Evolutionary conservation across 2,113 vertebrate species (phyloP).

Genomic region (Pholis gunnellus): DNA sequence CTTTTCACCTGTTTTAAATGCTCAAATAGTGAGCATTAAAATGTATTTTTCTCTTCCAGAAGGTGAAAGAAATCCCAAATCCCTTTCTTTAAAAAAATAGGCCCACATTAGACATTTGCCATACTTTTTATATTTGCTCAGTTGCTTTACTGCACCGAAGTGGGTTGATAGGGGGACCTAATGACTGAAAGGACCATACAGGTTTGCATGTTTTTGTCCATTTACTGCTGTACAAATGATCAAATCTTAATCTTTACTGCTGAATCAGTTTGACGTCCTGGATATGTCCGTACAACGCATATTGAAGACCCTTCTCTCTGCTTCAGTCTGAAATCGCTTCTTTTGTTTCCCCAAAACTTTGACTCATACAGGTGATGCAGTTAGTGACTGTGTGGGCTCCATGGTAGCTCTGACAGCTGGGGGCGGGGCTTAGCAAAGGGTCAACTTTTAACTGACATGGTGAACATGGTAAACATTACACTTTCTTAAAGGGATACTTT

Average conservation of each 20-base stretch:
- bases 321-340: too few relatives aligned
- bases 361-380: neutral
- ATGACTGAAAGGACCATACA: neutral
- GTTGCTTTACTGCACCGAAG: neutral
- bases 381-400: too few relatives aligned
- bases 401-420: too few relatives aligned
- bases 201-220: neutral
- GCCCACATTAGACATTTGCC: neutral
- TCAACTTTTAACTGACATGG: neutral
- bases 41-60: neutral
- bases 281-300: too few relatives aligned
- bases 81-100: neutral
- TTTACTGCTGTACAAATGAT: neutral
- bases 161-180: neutral
- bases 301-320: too few relatives aligned
- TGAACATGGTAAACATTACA: neutral
- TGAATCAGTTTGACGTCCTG: too few relatives aligned
- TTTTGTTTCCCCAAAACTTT: too few relatives aligned
- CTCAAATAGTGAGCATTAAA: conserved; percentile 1
- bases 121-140: neutral
- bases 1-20: neutral
- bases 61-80: conserved; percentile 6
- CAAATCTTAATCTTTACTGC: too few relatives aligned
- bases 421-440: too few relatives aligned
- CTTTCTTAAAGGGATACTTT: neutral